Evolutionary conservation across 1,140 invertebrate species (phyloP), one percentile per base, ranked within the genome.

Genomic region (Zaprionus gabonicus): DNA sequence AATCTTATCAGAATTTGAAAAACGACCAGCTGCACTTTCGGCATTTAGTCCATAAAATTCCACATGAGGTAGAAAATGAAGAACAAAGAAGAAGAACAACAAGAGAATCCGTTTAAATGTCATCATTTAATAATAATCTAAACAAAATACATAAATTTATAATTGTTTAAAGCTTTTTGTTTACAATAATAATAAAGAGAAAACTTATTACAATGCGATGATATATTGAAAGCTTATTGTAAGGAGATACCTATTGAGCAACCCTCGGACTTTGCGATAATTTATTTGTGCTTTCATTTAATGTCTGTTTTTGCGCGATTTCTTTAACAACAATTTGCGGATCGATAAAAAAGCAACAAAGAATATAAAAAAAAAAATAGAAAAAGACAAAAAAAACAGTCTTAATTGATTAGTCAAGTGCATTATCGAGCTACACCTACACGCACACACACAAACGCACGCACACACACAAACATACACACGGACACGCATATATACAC

Each of bases 401-500:
- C 46, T 76, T 71, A 69, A 55, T 28, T 46, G 62, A 71, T 55
- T 72, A 81, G 60, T 75, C 66, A 55, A 68, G 55, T 80, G 51
- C 56, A 57, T 51, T 53, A 28, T 53, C 44, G 36, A 55, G 27
- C 38, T 62, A 25, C 13, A 23, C n/a, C 41, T 13, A 46, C 23
- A 20, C 44, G 23, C 55, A 46, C 36, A 34, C 25, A 38, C 27
- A 23, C 5, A 38, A 3, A 68, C 25, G 15, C 31, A 38, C 20
- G 41, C 20, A 53, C 46, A 34, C 23, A 20, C 44, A 31, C 55
- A 46, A 27, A 34, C 25, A 38, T 17, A 23, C 5, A 38, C 6
- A 68, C 25, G 15, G 20, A 20, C 31, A 38, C 20, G 41, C 20
- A 53, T 20, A 51, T 15, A 53, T 23, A 10, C 12, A 55, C 13